Evolutionary conservation across 2,888 invertebrate genomes (phyloP).

Genomic region (Drosophila infuscata): DNA sequence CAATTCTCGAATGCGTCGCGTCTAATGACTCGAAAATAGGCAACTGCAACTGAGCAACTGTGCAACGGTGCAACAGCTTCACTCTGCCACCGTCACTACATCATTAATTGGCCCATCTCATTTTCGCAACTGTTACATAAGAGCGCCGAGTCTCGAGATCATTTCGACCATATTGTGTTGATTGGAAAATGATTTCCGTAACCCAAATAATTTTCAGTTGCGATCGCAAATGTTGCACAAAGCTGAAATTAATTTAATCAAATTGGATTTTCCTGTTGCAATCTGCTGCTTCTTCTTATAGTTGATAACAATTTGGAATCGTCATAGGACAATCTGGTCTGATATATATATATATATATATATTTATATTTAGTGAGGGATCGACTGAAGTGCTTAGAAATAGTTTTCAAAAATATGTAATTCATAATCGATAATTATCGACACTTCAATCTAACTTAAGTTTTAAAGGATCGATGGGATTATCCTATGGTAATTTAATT

Average conservation of each 20-base stretch:
- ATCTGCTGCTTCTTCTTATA: background rate
- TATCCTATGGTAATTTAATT: background rate
- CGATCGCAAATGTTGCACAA: background rate
- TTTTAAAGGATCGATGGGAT: background rate
- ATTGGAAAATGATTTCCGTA: too few species aligned
- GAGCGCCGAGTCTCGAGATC: background rate
- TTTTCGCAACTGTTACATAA: slow-evolving; percentile 17
- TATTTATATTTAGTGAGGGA: too few species aligned
- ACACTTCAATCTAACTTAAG: background rate
- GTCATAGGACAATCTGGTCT: background rate
- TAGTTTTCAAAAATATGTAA: too few species aligned
- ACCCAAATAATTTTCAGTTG: background rate
- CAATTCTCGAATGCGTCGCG: slow-evolving; percentile 5
- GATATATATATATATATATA: background rate
- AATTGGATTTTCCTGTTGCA: background rate
- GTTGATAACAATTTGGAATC: background rate
- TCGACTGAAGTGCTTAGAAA: background rate
- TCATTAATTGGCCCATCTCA: background rate
- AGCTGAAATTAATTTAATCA: background rate
- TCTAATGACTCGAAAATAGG: slow-evolving; percentile 20
- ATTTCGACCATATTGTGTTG: background rate
- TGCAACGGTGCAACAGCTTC: background rate
- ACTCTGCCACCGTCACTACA: background rate
- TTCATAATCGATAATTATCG: background rate
- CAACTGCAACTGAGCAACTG: slow-evolving; percentile 18